phyloP scores from a whole-genome alignment of 2,113 vertebrate genomes.

The Semicossyphus pulcher region DNA sequence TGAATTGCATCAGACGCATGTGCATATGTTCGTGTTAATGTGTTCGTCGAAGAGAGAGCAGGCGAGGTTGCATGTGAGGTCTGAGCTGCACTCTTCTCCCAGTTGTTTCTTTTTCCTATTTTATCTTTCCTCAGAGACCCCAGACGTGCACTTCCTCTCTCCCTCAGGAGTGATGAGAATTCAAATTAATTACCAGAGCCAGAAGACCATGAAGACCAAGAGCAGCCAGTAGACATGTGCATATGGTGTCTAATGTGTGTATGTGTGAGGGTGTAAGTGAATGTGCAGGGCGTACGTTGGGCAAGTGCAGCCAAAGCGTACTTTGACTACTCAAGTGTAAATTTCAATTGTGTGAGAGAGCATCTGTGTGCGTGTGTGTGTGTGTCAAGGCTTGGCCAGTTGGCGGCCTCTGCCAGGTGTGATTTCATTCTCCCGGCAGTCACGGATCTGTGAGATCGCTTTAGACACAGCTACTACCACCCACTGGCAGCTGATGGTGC shows the following conservation, averaged over 20 bases:
- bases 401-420: constrained; percentile 67
- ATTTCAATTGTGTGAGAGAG: constrained; percentile 33
- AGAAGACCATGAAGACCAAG: constrained; percentile 49
- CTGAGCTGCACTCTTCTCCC: constrained; percentile 1
- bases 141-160: constrained; percentile 21
- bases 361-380: constrained; percentile 29
- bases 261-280: background rate
- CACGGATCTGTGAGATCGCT: constrained; percentile 65
- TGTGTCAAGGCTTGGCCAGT: constrained; percentile 18
- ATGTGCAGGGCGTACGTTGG: constrained; percentile 6
- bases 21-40: background rate
- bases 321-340: constrained; percentile 55
- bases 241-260: constrained; percentile 32
- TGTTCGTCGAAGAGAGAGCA: background rate
- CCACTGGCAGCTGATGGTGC: constrained; percentile 38
- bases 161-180: constrained; percentile 45
- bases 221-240: constrained; percentile 40
- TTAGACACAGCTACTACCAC: constrained; percentile 67
- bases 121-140: constrained; percentile 38
- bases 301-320: constrained; percentile 34
- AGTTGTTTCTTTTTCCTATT: constrained; percentile 20
- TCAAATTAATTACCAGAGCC: constrained; percentile 66
- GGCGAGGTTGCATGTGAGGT: background rate
- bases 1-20: background rate
- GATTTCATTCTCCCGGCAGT: constrained; percentile 69